Base-by-base conservation (phyloP, 1,140 invertebrate genomes). In the Papilio polyxenes region DNA sequence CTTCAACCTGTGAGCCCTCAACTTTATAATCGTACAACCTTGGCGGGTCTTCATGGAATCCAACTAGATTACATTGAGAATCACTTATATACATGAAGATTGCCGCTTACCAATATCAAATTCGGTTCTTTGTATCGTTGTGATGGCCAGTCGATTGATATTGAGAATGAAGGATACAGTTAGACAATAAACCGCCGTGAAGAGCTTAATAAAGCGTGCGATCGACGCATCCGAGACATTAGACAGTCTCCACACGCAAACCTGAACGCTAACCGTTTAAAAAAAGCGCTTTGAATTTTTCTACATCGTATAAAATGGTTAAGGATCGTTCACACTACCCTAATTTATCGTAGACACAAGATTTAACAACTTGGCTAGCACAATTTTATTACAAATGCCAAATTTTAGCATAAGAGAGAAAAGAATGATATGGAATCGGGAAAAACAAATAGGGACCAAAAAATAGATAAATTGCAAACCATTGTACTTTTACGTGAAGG, bases 201-300 rank as follows among this genome's bases (percentile, higher is more conserved):
- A 82, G 81, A 82, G 75, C 56, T 81, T 82, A 84, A 83, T 86
- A 85, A 86, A 83, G 74, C 82, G 82, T 81, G 79, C 75, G 81
- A 75, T 83, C 81, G 76, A 83, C 83, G 81, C 82, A 85, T 85
- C 82, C 85, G 84, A 82, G 77, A 74, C 82, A 65, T 84, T 85
- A 84, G 82, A 76, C 82, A 86, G 85, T 86, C 83, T 78, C 76
- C 82, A 80, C 85, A 85, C 82, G 84, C 85, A 81, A 85, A 82
- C 80, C 62, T 62, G 48, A 81, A 83, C 78, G 82, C 77, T 81
- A 59, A 69, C 49, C 56, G 80, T 84, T 81, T 83, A 79, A 77
- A 82, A 31, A 72, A 81, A 85, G 59, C 13, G 62, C 80, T 59
- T 81, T 80, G 15, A 80, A 81, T 81, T 81, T 83, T 83, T 77